Conservation (phyloP, 2,888 invertebrate genomes). For the Drosophila leonis region DNA sequence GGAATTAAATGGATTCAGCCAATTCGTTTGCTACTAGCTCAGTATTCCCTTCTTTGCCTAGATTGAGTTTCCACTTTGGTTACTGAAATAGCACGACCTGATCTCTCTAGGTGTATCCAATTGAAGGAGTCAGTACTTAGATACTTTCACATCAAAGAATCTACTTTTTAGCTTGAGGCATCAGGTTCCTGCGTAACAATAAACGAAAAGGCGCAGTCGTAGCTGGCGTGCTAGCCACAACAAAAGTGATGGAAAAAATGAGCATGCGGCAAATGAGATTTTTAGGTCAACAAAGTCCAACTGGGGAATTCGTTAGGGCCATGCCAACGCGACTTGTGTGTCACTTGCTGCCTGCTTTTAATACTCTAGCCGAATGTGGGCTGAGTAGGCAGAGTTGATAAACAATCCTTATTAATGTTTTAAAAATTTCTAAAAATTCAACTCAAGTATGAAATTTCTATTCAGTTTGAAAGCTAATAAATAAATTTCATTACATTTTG, state of each 20-base stretch:
- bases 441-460: too few relatives aligned
- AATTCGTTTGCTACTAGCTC: too few relatives aligned
- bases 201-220: conserved; percentile 16
- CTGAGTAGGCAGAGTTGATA: too few relatives aligned
- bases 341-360: conserved; percentile 57
- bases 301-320: conserved; percentile 48
- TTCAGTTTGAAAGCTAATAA: too few relatives aligned
- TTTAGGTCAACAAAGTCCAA: conserved; percentile 80
- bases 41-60: conserved; percentile 16
- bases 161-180: conserved; percentile 41
- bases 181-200: conserved; percentile 37
- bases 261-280: conserved; percentile 79
- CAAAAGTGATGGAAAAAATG: conserved; percentile 75
- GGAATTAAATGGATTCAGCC: background rate
- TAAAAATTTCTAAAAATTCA: too few relatives aligned
- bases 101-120: conserved; percentile 16
- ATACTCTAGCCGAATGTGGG: conserved; percentile 4
- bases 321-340: conserved; percentile 53
- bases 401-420: too few relatives aligned
- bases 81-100: conserved; percentile 3
- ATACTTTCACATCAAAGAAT: conserved; percentile 46
- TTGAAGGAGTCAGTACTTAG: conserved; percentile 20
- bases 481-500: too few relatives aligned
- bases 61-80: conserved; percentile 62
- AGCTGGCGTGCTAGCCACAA: conserved; percentile 44